These are phyloP conservation scores for Cyprinodon variegatus DNA, from an alignment of 2,113 vertebrate species.

Conservation along the genomic window DNA sequence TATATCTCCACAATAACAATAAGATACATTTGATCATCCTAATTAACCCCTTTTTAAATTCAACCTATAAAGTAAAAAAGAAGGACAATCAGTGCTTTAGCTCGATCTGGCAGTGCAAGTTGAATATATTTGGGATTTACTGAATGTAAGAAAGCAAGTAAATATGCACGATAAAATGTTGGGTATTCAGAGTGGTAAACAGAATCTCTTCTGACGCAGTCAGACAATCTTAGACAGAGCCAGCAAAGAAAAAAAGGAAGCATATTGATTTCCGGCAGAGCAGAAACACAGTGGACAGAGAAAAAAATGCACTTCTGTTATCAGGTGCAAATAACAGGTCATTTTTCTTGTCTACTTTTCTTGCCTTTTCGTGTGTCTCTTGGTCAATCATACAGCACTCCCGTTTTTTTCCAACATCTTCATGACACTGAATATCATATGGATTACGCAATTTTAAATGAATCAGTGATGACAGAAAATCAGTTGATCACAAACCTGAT, in stretches of 20 bases:
- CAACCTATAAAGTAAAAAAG: not conserved
- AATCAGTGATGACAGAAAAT: slow-evolving; percentile 24
- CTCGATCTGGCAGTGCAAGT: not conserved
- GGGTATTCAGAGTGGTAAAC: slow-evolving; percentile 7
- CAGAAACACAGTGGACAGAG: not conserved
- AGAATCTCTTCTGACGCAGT: not conserved
- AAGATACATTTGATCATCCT: too few relatives aligned
- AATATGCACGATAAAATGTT: slow-evolving; percentile 2
- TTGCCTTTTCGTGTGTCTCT: not conserved
- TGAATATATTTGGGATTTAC: not conserved
- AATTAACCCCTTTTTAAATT: not conserved
- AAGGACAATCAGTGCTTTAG: not conserved
- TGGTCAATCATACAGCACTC: not conserved
- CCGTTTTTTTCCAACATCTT: not conserved
- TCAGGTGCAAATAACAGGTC: slow-evolving; percentile 7
- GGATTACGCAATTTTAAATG: not conserved
- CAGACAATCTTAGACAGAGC: slow-evolving; percentile 4
- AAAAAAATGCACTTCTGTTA: slow-evolving; percentile 10
- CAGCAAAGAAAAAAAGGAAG: slow-evolving; percentile 1
- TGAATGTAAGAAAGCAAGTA: not conserved
- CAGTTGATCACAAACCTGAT: not conserved
- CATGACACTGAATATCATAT: not conserved
- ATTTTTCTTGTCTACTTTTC: not conserved
- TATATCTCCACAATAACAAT: too few relatives aligned
- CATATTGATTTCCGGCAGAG: slow-evolving; percentile 2